phyloP scores from a whole-genome alignment of 1,140 invertebrate species.

The Elysia chlorotica region DNA sequence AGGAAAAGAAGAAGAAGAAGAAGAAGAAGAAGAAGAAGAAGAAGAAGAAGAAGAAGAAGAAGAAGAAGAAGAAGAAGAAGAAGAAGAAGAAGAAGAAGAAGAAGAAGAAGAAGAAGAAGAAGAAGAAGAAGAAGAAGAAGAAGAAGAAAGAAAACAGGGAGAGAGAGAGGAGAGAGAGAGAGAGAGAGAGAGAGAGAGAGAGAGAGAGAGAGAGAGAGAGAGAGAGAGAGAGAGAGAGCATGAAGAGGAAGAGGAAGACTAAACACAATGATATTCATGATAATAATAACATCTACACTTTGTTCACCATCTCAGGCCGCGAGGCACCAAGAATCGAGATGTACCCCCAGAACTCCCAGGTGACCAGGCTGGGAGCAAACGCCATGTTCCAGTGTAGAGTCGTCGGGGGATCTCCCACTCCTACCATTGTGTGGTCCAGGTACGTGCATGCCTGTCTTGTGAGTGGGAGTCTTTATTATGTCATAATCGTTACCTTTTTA shows the following conservation, averaged over 20 bases:
- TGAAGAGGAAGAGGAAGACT: no score
- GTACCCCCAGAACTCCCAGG: constrained; percentile 72
- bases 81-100: background rate
- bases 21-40: background rate
- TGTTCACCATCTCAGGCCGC: no score
- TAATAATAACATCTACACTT: no score
- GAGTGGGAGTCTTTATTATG: no score
- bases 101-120: background rate
- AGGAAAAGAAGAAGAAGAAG: no score
- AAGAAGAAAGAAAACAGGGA: background rate
- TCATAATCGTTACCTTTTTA: no score
- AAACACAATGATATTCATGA: no score
- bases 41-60: background rate
- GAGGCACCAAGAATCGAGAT: constrained; percentile 80
- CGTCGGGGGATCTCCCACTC: constrained; percentile 76
- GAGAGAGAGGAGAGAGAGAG: background rate
- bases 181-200: background rate
- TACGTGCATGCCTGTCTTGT: no score
- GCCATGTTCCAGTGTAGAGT: constrained; percentile 80
- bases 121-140: no score
- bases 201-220: background rate
- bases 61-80: no score
- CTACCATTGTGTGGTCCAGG: constrained; percentile 76
- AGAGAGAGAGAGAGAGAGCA: no score
- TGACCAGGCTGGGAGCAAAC: constrained; percentile 70